Evolutionary conservation across 2,113 vertebrate species (phyloP).

Genomic region (Agapornis roseicollis): DNA sequence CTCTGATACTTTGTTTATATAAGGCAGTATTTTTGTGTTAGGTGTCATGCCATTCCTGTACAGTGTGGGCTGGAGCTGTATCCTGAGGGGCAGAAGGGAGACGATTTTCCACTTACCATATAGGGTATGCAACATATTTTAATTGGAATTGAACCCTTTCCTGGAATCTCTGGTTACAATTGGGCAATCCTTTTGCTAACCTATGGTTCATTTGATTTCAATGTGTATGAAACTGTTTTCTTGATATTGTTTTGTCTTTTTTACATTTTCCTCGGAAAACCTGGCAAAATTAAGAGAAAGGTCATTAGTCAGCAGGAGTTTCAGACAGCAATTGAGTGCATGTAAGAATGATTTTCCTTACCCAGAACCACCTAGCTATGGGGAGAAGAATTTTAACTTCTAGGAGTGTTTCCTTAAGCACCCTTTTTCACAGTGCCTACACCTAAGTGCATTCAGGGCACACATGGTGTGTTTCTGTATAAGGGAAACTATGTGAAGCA

Average conservation of each 20-base stretch:
- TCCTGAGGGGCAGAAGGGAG: background rate
- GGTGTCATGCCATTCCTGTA: background rate
- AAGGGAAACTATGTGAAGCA: background rate
- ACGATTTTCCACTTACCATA: background rate
- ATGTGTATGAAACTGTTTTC: background rate
- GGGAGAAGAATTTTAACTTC: background rate
- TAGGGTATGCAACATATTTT: background rate
- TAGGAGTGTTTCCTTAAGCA: background rate
- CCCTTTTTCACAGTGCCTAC: background rate
- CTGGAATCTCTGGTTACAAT: background rate
- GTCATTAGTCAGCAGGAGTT: conserved; percentile 53
- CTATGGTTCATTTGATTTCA: background rate
- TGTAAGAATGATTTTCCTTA: background rate
- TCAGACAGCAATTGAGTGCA: conserved; percentile 24
- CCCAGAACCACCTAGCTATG: background rate
- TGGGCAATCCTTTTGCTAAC: background rate
- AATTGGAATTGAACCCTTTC: background rate
- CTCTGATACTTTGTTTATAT: background rate
- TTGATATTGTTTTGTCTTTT: background rate
- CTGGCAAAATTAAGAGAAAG: conserved; percentile 47
- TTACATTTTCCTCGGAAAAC: conserved; percentile 30
- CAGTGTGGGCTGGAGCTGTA: background rate
- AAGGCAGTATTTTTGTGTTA: background rate
- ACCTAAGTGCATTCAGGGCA: background rate
- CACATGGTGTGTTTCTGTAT: background rate